A percentile compares a stretch with the other conserved stretches of the same genome.
Conservation (phyloP, 2,113 vertebrate genomes). For the Varanus salvator region DNA sequence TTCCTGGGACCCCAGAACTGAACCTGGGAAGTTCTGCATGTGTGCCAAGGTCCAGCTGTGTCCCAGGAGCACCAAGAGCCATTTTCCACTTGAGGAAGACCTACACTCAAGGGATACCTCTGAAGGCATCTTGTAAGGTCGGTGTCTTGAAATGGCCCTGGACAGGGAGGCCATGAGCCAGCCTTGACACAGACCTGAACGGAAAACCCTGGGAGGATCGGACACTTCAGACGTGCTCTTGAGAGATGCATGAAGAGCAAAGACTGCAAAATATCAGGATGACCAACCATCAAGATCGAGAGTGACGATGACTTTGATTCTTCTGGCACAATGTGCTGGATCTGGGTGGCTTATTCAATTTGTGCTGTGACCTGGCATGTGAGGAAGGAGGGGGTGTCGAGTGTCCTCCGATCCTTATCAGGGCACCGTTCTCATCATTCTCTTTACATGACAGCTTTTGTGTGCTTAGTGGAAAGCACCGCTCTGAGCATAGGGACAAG, state of each 20-base stretch:
- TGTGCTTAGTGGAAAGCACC: constrained; percentile 74
- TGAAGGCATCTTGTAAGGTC: neutral
- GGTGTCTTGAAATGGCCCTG: neutral
- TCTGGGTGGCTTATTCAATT: constrained; percentile 58
- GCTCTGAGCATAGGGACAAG: constrained; percentile 71
- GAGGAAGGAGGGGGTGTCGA: constrained; percentile 30
- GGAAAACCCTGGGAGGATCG: too few relatives aligned
- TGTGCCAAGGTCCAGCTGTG: neutral
- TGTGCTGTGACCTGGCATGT: neutral
- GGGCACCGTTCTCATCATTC: constrained; percentile 44
- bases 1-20: neutral
- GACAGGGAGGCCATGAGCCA: neutral
- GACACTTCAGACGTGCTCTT: neutral
- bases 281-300: neutral
- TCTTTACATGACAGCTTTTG: constrained; percentile 72
- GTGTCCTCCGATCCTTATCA: constrained; percentile 51
- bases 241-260: neutral
- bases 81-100: too few relatives aligned
- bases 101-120: neutral
- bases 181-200: neutral
- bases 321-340: constrained; percentile 10
- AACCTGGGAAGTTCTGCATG: neutral
- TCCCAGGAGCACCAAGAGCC: too few relatives aligned
- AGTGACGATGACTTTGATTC: constrained; percentile 42
- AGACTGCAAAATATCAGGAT: neutral